These are phyloP conservation scores for Triplophysa tibetana DNA, from an alignment of 2,113 vertebrate genomes.

Conservation along the genomic window DNA sequence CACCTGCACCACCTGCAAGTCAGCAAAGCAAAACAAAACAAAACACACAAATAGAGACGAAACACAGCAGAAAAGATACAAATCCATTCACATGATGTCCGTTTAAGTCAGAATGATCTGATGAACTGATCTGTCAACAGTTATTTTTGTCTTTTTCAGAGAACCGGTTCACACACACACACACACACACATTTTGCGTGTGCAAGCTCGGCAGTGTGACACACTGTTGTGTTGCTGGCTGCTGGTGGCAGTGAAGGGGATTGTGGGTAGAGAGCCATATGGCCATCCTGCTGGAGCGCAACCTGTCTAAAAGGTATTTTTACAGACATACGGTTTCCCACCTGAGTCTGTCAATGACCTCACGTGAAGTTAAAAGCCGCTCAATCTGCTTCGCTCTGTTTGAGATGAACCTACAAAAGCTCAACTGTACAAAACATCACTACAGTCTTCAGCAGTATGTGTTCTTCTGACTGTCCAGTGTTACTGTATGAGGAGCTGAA, in stretches of 20 bases:
- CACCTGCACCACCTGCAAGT: slow-evolving; percentile 19
- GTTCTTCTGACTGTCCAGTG: too few species aligned
- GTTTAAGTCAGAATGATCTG: background rate
- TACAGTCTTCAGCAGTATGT: too few species aligned
- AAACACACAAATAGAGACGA: background rate
- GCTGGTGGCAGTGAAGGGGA: background rate
- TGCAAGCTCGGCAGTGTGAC: background rate
- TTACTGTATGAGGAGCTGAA: too few species aligned
- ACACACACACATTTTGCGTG: background rate
- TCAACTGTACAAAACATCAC: too few species aligned
- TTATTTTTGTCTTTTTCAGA: background rate
- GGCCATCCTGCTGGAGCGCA: slow-evolving; percentile 27
- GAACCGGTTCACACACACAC: background rate
- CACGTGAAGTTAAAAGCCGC: background rate
- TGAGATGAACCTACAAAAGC: too few species aligned
- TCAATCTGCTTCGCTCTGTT: background rate
- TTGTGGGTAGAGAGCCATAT: slow-evolving; percentile 26
- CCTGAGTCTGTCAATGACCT: slow-evolving; percentile 33
- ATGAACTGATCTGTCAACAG: background rate
- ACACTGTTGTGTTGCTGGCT: background rate
- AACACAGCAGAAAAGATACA: slow-evolving; percentile 8
- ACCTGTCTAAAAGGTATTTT: slow-evolving; percentile 22
- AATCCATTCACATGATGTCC: background rate
- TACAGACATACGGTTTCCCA: slow-evolving; percentile 22
- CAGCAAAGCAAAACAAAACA: background rate